Percentiles rank a stretch among this genome's conserved stretches.
Evolutionary conservation across 2,113 vertebrate species (phyloP).

Genomic region (Cricetomys ansorgei): DNA sequence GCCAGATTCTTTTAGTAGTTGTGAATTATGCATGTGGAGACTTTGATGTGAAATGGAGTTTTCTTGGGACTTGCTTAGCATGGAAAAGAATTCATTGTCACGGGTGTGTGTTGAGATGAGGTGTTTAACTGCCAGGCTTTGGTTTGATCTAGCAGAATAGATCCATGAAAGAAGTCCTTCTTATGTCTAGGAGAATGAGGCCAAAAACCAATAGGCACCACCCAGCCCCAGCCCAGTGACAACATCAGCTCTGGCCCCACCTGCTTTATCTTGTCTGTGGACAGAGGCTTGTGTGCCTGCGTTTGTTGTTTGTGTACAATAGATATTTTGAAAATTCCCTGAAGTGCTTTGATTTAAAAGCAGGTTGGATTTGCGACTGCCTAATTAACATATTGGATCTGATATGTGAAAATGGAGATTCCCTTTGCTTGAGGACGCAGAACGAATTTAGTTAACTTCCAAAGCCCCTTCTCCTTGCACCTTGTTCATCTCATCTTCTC

Average conservation of each 20-base stretch:
- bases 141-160: conserved; percentile 31
- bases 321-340: conserved; percentile 61
- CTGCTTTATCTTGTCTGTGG: background rate
- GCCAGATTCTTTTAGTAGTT: conserved; percentile 58
- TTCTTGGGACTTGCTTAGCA: conserved; percentile 74
- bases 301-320: background rate
- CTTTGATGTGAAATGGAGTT: conserved; percentile 78
- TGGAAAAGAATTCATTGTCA: conserved; percentile 63
- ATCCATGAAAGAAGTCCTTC: conserved; percentile 57
- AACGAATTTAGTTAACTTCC: conserved; percentile 71
- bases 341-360: conserved; percentile 31
- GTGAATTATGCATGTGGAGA: conserved; percentile 66
- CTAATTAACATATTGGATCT: conserved; percentile 64
- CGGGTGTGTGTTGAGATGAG: conserved; percentile 26
- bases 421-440: background rate
- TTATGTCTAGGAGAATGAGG: background rate
- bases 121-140: conserved; percentile 37
- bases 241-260: background rate
- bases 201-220: conserved; percentile 41
- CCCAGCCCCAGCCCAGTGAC: background rate
- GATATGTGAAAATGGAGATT: conserved; percentile 74
- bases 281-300: background rate
- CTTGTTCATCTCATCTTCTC: background rate
- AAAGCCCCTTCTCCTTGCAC: conserved; percentile 29
- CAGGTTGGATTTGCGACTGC: conserved; percentile 41